phyloP scores from a whole-genome alignment of 1,140 invertebrate species.

The Branchinecta lindahli region DNA sequence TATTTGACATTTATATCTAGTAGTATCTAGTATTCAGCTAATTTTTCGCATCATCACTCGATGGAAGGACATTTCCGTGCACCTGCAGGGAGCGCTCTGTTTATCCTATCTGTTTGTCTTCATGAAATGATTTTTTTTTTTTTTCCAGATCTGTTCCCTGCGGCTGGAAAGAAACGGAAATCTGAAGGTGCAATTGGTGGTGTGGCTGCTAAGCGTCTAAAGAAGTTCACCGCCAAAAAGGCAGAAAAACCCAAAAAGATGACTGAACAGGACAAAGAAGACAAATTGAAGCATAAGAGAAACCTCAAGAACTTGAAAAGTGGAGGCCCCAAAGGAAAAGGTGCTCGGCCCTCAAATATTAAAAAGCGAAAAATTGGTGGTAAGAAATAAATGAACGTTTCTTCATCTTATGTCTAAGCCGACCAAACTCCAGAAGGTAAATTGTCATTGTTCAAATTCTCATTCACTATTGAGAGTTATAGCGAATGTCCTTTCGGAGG shows the following conservation, averaged over 20 bases:
- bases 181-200: not conserved
- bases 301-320: not conserved
- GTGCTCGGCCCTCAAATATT: not conserved
- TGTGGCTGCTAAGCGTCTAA: not conserved
- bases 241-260: not conserved
- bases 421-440: no score
- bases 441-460: no score
- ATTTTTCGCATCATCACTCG: no score
- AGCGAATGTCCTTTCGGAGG: no score
- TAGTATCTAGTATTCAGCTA: no score
- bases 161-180: not conserved
- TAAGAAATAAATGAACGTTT: no score
- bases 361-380: not conserved
- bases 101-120: not conserved
- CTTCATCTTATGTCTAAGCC: no score
- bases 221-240: not conserved
- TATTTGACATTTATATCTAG: no score
- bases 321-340: not conserved
- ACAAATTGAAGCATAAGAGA: not conserved
- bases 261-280: not conserved
- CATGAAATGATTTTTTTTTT: not conserved
- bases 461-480: no score
- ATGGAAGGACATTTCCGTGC: no score
- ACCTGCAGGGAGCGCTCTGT: no score
- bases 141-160: not conserved